Base-by-base conservation (phyloP, 2,113 vertebrate species). In the Crotalus viridis region DNA sequence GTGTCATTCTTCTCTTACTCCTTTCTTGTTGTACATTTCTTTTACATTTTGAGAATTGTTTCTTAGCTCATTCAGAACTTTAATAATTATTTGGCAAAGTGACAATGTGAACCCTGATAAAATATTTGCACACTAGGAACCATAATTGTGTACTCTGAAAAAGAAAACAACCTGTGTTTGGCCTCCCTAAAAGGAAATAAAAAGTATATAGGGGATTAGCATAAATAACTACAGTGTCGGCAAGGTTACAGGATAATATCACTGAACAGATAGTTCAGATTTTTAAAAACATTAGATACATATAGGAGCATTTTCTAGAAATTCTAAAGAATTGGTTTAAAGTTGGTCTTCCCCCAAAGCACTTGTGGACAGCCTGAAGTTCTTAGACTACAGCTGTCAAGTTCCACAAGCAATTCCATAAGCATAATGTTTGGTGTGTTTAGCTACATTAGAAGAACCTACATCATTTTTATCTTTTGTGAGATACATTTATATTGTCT, bases 61-160 rank as follows among this genome's bases (percentile, higher is more conserved):
- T 95, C 56, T 59, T 24, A 93, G 48, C 87, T 95, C 95, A 91
- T 94, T 94, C 92, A 94, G 92, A 89, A 88, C 92, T 97, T 94
- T 94, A 95, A 89, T 57, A 96, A 93, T 90, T 96, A 89, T 87
- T 94, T 95, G 89, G 94, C 64, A 96, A 95, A 96, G 95, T 96
- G 96, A 94, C 96, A 94, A 94, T 96, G 96, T 95, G 95, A 97
- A 97, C 96, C 94, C 94, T 94, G 94, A 95, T 96, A 96, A 96
- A 97, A 96, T 96, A 96, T 96, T 96, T 95, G 96, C 96, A 96
- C 94, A 7, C 56, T 96, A 96, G 96, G 54, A 88, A 96, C 95
- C 5, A 10, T 95, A 95, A 95, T 95, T 96, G 94, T 95, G 95
- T 95, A 96, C 94, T 96, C 94, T 94, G 95, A 0, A 61, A 95